Evolutionary conservation across 1,140 invertebrate genomes (phyloP), one percentile per base, ranked within the genome.

Genomic region (Cydia pomonella): DNA sequence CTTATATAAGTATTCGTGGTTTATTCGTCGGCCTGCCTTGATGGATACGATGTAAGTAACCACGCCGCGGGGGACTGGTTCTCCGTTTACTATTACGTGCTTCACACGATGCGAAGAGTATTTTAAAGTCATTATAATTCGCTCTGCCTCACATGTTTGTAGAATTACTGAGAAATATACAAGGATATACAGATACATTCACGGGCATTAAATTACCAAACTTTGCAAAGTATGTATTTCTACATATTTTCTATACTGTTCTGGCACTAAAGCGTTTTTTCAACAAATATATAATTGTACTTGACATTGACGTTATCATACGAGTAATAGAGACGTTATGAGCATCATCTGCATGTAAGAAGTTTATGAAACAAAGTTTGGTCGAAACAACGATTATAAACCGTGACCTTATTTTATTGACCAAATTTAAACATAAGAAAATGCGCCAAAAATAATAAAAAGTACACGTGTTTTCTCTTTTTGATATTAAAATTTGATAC

Each of bases 1-100:
- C 16, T 69, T 80, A 86, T 18, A 84, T 33, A 21, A 23, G 6
- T 21, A 23, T 23, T 5, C 4, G 6, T 59, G 0, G 72, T 69
- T 10, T 77, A 82, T 7, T 47, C 59, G 3, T 63, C 53, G 0
- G 74, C 76, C 0, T 76, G 38, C 71, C 81, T 1, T 69, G 25
- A 59, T 23, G 53, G 53, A 59, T 12, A 59, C 53, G 18, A 59
- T 12, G 21, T 59, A 59, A 21, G 53, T 18, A 59, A 59, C 53
- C 12, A n/a, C 10, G 21, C 53, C 53, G 53, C 10, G 2, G 21
- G 18, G 2, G 2, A 59, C 53, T 3, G 53, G 53, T n/a, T 59
- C 53, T 23, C 53, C 53, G 53, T 59, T 59, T 23, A 59, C 53
- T 23, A 59, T 59, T 59, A 23, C 53, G 7, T 5, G 18, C 53